These are phyloP conservation scores for Mystacornis crossleyi DNA, from an alignment of 2,113 vertebrate genomes.

Conservation along the genomic window DNA sequence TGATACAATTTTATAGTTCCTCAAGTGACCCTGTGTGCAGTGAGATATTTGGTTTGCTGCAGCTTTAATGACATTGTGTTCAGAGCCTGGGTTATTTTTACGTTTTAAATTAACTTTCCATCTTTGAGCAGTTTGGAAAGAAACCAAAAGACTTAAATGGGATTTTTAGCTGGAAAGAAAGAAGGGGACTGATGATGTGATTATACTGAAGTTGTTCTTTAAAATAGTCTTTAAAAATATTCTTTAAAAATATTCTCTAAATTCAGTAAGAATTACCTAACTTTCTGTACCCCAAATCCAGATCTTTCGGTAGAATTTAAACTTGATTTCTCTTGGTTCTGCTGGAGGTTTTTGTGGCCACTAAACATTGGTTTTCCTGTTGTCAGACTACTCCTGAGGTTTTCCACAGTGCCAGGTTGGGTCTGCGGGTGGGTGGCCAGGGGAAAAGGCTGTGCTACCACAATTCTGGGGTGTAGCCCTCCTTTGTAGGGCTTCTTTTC, in stretches of 20 bases:
- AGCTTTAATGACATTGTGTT: background rate
- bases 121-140: background rate
- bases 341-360: background rate
- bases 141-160: background rate
- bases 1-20: background rate
- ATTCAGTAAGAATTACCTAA: background rate
- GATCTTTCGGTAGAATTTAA: background rate
- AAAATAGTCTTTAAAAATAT: too few relatives aligned
- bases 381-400: background rate
- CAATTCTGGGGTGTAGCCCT: fast-evolving
- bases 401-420: background rate
- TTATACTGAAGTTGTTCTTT: background rate
- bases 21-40: background rate
- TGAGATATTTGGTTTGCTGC: background rate
- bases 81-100: background rate
- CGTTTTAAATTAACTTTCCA: background rate
- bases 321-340: background rate
- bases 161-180: background rate
- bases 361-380: background rate
- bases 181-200: background rate
- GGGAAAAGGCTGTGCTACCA: background rate
- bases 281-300: background rate
- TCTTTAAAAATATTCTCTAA: background rate
- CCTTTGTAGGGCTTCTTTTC: background rate
- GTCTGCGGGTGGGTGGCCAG: background rate